phyloP scores from a whole-genome alignment of 2,113 vertebrate genomes.

The Alosa alosa region DNA sequence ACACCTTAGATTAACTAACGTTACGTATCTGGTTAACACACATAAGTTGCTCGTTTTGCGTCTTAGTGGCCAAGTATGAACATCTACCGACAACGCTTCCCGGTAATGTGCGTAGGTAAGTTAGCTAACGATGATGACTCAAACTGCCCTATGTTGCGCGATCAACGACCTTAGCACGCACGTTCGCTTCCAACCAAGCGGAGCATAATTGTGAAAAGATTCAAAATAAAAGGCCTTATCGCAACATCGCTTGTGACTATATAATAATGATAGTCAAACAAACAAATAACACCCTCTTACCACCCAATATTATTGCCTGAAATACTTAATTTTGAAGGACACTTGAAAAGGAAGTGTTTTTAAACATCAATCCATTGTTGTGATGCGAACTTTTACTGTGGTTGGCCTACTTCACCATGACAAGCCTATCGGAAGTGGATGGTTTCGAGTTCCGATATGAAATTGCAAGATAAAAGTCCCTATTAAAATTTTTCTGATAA shows the following conservation, averaged over 20 bases:
- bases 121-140: not conserved
- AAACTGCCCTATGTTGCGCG: not conserved
- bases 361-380: not conserved
- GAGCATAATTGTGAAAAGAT: not conserved
- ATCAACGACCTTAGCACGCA: not conserved
- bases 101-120: slow-evolving; percentile 6
- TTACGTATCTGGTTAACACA: not conserved
- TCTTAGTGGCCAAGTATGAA: not conserved
- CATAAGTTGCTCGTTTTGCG: not conserved
- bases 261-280: too few relatives aligned
- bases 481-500: not conserved
- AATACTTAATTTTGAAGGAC: too few relatives aligned
- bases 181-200: not conserved
- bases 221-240: not conserved
- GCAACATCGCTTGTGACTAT: not conserved
- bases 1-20: not conserved
- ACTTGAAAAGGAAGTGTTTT: too few relatives aligned
- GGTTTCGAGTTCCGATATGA: not conserved
- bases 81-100: not conserved
- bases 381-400: not conserved
- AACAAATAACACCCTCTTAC: not conserved
- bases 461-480: not conserved
- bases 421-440: not conserved
- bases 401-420: not conserved
- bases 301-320: not conserved